phyloP scores from a whole-genome alignment of 2,113 vertebrate genomes.

The Eudyptes chrysolophus region DNA sequence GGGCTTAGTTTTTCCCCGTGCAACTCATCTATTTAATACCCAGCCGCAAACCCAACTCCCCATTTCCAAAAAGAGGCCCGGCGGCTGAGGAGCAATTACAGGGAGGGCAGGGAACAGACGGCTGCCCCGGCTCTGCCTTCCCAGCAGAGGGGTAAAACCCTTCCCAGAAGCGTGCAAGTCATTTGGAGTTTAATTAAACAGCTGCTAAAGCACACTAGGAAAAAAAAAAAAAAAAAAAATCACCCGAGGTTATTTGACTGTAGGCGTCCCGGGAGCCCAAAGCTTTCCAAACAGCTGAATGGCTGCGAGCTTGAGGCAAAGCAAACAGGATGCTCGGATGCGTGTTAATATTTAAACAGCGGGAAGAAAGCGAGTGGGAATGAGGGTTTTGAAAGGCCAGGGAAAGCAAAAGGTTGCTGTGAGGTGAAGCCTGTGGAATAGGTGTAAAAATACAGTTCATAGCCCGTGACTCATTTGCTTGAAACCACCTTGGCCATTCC shows the following conservation, averaged over 20 bases:
- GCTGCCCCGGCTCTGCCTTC: background rate
- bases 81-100: background rate
- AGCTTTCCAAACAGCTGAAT: slow-evolving; percentile 8
- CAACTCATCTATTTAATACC: background rate
- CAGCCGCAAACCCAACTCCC: background rate
- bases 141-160: slow-evolving; percentile 9
- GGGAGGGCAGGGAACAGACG: background rate
- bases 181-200: slow-evolving; percentile 53
- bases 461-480: background rate
- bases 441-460: slow-evolving; percentile 26
- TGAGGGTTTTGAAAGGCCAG: background rate
- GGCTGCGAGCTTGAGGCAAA: background rate
- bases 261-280: background rate
- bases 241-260: slow-evolving; percentile 17
- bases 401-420: background rate
- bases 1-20: background rate
- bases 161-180: slow-evolving; percentile 10
- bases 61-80: background rate
- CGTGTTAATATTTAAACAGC: slow-evolving; percentile 38
- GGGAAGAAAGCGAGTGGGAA: slow-evolving; percentile 14
- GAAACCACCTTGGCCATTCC: slow-evolving; percentile 3
- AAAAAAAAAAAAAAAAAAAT: background rate
- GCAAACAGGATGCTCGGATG: slow-evolving; percentile 38
- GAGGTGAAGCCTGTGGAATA: slow-evolving; percentile 26
- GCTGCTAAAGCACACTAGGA: background rate